Percentiles rank a stretch among this genome's conserved stretches.
Conservation (phyloP, 2,888 invertebrate species). For the Cataglyphis albicans region DNA sequence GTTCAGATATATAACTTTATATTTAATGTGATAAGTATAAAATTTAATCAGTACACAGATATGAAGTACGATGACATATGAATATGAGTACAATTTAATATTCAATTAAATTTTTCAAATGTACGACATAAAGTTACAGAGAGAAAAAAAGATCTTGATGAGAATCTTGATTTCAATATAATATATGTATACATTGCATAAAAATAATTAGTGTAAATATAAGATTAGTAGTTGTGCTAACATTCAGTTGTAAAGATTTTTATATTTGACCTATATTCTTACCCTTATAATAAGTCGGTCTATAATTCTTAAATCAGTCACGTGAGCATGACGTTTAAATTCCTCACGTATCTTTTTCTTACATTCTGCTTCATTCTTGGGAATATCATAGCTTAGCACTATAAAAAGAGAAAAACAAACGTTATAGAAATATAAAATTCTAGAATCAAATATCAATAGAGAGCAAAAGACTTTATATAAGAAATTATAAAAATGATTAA, state of each 20-base stretch:
- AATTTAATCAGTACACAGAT: background rate
- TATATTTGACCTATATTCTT: constrained; percentile 70
- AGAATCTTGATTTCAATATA: background rate
- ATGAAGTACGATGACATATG: too few species aligned
- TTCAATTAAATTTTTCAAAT: background rate
- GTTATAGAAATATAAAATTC: background rate
- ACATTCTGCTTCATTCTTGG: constrained; percentile 90
- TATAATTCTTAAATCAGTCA: constrained; percentile 95
- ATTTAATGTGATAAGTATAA: constrained; percentile 1
- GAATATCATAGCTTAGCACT: constrained; percentile 90
- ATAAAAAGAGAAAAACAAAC: background rate
- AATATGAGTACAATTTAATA: background rate
- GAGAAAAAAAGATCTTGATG: background rate
- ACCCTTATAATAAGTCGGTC: constrained; percentile 98
- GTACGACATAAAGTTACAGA: background rate
- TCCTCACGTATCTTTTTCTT: constrained; percentile 91
- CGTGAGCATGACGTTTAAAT: constrained; percentile 92
- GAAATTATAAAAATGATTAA: background rate
- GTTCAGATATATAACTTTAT: constrained; percentile 76
- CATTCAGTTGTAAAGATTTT: background rate
- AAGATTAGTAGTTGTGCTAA: background rate
- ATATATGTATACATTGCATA: background rate
- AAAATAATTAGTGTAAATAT: background rate
- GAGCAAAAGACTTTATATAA: background rate
- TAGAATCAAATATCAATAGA: background rate